Percentiles rank a stretch among this genome's conserved stretches.
Evolutionary conservation across 2,797 vertebrate genomes (phyloP).

Genomic region (Sebastes paucispinis): DNA sequence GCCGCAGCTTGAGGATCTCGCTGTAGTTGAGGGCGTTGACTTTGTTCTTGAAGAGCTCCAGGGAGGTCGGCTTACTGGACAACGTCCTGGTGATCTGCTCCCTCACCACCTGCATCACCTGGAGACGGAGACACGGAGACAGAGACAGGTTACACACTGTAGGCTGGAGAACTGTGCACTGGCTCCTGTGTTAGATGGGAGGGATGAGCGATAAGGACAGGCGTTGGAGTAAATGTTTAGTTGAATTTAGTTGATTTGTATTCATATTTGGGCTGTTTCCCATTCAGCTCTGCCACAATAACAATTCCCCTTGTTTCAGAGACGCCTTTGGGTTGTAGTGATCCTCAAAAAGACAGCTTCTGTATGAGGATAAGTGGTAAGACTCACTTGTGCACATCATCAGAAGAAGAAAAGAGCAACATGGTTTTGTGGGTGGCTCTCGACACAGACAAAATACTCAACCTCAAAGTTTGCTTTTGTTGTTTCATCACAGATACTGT

Average conservation of each 20-base stretch:
- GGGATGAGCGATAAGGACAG: neutral
- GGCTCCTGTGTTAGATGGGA: neutral
- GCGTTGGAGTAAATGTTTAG: neutral
- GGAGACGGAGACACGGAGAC: neutral
- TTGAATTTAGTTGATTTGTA: neutral
- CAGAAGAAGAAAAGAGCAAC: neutral
- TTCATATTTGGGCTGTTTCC: neutral
- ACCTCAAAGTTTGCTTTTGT: neutral
- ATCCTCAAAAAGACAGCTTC: neutral
- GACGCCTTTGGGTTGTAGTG: neutral
- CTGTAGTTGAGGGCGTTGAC: slow-evolving; percentile 93
- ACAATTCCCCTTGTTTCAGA: neutral
- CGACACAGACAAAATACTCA: neutral
- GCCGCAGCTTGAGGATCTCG: slow-evolving; percentile 94
- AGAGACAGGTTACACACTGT: neutral
- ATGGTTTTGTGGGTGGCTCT: neutral
- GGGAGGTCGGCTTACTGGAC: slow-evolving; percentile 90
- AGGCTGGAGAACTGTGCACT: neutral
- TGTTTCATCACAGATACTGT: neutral
- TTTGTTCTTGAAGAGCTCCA: slow-evolving; percentile 95
- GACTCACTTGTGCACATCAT: neutral
- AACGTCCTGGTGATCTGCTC: slow-evolving; percentile 96
- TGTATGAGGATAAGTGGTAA: neutral
- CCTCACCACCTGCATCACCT: slow-evolving; percentile 98
- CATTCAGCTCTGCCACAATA: neutral